These are phyloP conservation scores for Mola mola DNA, from an alignment of 2,113 vertebrate species.

Conservation along the genomic window DNA sequence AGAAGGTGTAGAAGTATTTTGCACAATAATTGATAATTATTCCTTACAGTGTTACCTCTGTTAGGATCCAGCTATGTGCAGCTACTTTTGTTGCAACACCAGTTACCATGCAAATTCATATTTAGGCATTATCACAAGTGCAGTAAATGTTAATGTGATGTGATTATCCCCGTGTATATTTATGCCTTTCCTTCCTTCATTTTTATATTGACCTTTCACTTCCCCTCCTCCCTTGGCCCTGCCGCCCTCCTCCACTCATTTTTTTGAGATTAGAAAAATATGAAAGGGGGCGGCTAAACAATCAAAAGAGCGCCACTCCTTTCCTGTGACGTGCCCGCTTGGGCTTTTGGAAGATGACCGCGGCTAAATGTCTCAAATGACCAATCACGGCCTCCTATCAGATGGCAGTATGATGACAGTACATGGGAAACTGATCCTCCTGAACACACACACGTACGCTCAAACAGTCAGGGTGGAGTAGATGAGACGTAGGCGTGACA, in stretches of 20 bases:
- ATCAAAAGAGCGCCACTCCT: slow-evolving; percentile 57
- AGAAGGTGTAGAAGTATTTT: too few species aligned
- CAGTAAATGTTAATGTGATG: slow-evolving; percentile 22
- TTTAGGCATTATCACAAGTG: slow-evolving; percentile 28
- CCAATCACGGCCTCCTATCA: slow-evolving; percentile 46
- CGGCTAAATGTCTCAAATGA: slow-evolving; percentile 40
- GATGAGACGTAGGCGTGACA: neutral
- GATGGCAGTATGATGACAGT: slow-evolving; percentile 42
- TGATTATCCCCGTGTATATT: slow-evolving; percentile 20
- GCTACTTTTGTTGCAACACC: too few species aligned
- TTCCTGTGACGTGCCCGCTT: slow-evolving; percentile 55
- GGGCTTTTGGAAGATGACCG: slow-evolving; percentile 34
- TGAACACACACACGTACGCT: neutral
- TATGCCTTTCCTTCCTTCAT: slow-evolving; percentile 49
- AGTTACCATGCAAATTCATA: too few species aligned
- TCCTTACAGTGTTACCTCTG: too few species aligned
- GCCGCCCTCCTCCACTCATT: slow-evolving; percentile 16
- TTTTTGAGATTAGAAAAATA: slow-evolving; percentile 49
- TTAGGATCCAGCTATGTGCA: too few species aligned
- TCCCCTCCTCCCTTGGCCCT: slow-evolving; percentile 18
- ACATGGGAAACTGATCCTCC: slow-evolving; percentile 36
- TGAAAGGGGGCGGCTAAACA: slow-evolving; percentile 68
- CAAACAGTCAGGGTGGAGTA: too few species aligned
- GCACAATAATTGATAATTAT: too few species aligned
- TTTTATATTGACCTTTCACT: slow-evolving; percentile 45